Evolutionary conservation across 2,113 vertebrate genomes (phyloP).

Genomic region (Plecturocebus donacophilus): DNA sequence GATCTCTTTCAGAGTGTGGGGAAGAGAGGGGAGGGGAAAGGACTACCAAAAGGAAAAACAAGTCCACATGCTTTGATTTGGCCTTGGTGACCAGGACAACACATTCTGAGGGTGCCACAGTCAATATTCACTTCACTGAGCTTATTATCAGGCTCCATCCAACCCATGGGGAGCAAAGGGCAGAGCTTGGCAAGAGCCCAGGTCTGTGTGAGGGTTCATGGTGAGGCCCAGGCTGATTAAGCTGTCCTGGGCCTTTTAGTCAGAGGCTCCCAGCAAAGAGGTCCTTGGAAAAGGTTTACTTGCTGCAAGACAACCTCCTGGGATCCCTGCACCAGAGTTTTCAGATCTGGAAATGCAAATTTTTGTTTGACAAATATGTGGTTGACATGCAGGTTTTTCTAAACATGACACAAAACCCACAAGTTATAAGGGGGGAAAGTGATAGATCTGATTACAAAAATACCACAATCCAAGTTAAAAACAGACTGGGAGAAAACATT

Average conservation of each 20-base stretch:
- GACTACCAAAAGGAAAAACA: background rate
- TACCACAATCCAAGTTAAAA: background rate
- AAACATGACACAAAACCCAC: background rate
- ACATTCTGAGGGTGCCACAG: background rate
- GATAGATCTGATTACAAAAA: background rate
- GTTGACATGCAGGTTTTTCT: background rate
- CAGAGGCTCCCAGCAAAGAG: background rate
- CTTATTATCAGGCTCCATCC: background rate
- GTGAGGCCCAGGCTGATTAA: background rate
- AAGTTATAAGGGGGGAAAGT: background rate
- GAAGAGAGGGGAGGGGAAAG: background rate
- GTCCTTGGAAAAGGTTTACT: background rate
- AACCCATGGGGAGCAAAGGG: background rate
- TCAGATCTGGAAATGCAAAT: background rate
- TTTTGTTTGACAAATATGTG: background rate
- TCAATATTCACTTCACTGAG: background rate
- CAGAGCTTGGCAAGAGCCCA: background rate
- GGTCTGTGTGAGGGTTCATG: background rate
- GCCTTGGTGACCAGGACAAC: slow-evolving; percentile 10
- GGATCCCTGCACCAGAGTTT: background rate
- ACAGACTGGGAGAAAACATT: background rate
- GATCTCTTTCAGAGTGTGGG: background rate
- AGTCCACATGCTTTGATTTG: background rate
- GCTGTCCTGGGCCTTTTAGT: background rate
- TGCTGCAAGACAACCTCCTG: background rate